A percentile compares a stretch with the other conserved stretches of the same genome.
Conservation (phyloP, 2,888 invertebrate genomes). For the Pilophorus perplexus region DNA sequence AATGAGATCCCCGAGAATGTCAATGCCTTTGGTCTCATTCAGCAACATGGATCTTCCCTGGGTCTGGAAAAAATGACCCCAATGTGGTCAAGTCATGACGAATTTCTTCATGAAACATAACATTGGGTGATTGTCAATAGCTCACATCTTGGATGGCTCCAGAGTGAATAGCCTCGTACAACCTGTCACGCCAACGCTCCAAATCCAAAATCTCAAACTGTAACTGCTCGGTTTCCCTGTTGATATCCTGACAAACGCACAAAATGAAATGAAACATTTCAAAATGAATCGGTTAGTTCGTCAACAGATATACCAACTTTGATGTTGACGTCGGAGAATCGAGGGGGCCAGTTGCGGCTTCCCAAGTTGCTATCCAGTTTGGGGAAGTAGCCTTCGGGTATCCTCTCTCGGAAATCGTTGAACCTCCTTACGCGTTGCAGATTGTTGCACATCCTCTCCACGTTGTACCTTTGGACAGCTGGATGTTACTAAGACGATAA, state of each 20-base stretch:
- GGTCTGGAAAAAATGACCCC: not conserved
- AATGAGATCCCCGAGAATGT: constrained; percentile 74
- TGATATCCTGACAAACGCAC: constrained; percentile 62
- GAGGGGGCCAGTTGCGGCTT: constrained; percentile 71
- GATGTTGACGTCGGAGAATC: constrained; percentile 51
- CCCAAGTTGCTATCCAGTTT: constrained; percentile 76
- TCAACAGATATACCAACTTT: constrained; percentile 40
- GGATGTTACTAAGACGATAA: no score
- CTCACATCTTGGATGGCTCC: constrained; percentile 61
- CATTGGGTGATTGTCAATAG: no score
- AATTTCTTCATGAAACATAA: no score
- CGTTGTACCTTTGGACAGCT: constrained; percentile 78
- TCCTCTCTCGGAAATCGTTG: constrained; percentile 66
- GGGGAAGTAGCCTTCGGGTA: constrained; percentile 77
- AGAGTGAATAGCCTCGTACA: constrained; percentile 68
- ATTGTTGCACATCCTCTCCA: constrained; percentile 71
- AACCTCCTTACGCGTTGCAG: constrained; percentile 62
- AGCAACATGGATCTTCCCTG: constrained; percentile 51
- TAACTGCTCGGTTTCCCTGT: constrained; percentile 67
- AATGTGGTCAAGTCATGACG: not conserved
- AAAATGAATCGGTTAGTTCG: no score
- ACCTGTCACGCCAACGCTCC: constrained; percentile 72
- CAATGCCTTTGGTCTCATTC: constrained; percentile 69
- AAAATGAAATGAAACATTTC: no score
- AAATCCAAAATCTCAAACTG: constrained; percentile 65